These are phyloP conservation scores for Athalia circularis DNA, from an alignment of 2,888 invertebrate species.

Conservation along the genomic window DNA sequence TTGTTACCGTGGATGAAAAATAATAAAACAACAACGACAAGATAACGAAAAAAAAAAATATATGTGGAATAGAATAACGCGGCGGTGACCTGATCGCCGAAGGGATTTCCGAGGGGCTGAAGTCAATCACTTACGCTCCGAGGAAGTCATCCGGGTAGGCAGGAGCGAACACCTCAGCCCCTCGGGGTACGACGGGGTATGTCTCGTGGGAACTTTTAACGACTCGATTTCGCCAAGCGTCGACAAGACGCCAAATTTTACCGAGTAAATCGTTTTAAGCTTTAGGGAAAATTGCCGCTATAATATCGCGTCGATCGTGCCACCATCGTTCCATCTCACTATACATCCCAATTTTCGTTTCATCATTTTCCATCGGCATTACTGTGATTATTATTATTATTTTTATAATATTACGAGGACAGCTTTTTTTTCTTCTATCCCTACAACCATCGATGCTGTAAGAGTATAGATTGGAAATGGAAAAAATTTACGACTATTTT, in stretches of 20 bases:
- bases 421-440: no score
- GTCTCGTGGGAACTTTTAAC: slow-evolving; percentile 43
- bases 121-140: slow-evolving; percentile 39
- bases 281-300: slow-evolving; percentile 26
- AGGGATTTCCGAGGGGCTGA: slow-evolving; percentile 13
- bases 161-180: slow-evolving; percentile 28
- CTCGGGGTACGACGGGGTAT: background rate
- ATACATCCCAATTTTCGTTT: background rate
- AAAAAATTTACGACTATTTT: no score
- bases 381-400: no score
- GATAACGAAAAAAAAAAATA: background rate
- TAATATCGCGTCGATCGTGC: background rate
- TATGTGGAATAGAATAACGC: background rate
- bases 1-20: background rate
- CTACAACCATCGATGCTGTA: no score
- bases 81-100: background rate
- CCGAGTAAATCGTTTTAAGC: slow-evolving; percentile 41
- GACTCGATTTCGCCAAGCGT: slow-evolving; percentile 38
- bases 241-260: slow-evolving; percentile 43
- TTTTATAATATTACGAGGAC: no score
- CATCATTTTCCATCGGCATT: background rate
- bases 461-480: no score
- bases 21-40: background rate
- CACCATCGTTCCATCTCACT: background rate
- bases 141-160: slow-evolving; percentile 38